Percentiles rank a stretch among this genome's conserved stretches.
These are phyloP conservation scores for Ceyx erithaca DNA, from an alignment of 2,797 vertebrate genomes.

Conservation along the genomic window DNA sequence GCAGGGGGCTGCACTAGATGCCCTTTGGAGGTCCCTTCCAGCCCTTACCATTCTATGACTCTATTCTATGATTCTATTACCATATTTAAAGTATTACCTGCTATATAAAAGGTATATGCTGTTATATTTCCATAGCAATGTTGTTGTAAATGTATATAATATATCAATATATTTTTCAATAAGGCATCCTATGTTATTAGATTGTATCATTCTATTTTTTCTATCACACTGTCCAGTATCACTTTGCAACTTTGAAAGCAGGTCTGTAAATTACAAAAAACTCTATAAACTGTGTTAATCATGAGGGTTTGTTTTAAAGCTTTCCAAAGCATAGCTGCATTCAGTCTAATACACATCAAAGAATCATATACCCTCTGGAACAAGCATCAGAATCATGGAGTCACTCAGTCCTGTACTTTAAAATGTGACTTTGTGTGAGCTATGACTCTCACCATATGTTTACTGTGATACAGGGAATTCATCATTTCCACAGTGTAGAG, in stretches of 20 bases:
- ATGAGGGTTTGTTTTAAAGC: neutral
- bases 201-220: neutral
- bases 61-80: too few relatives aligned
- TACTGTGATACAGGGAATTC: neutral
- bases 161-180: neutral
- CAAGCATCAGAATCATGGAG: neutral
- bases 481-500: neutral
- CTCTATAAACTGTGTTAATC: neutral
- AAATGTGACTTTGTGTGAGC: neutral
- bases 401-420: neutral
- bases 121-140: neutral
- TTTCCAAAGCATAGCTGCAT: neutral
- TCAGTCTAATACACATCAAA: neutral
- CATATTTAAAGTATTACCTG: too few relatives aligned
- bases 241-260: neutral
- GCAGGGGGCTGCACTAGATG: too few relatives aligned
- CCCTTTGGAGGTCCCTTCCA: too few relatives aligned
- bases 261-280: neutral
- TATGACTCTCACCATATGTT: neutral
- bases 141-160: neutral
- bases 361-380: neutral
- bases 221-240: rapidly evolving
- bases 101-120: too few relatives aligned
- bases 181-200: neutral
- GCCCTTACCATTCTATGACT: too few relatives aligned